Conservation (phyloP, 2,113 vertebrate genomes). For the Sebastes fasciatus region DNA sequence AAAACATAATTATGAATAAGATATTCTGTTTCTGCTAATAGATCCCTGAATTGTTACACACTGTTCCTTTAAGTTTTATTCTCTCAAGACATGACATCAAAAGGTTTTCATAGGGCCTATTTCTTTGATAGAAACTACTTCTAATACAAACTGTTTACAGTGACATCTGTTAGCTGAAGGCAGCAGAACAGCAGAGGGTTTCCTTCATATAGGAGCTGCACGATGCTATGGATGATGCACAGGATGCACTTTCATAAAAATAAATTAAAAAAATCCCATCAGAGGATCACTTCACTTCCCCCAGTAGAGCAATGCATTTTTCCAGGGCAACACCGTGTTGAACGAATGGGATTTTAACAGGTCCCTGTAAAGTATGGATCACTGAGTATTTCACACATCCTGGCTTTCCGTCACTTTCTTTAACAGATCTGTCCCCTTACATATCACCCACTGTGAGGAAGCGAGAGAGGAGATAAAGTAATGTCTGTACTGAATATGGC, state of each 20-base stretch:
- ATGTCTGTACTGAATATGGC: not conserved
- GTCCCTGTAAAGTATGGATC: conserved; percentile 50
- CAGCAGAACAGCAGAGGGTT: not conserved
- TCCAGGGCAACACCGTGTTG: conserved; percentile 13
- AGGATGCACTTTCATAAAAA: conserved; percentile 19
- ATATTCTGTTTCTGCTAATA: too few species aligned
- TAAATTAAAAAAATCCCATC: not conserved
- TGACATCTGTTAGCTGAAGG: not conserved
- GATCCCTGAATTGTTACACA: too few species aligned
- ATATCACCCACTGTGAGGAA: conserved; percentile 8
- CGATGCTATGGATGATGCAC: not conserved
- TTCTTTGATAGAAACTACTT: not conserved
- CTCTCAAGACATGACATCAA: too few species aligned
- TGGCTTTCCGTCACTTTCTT: conserved; percentile 26
- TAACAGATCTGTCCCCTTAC: conserved; percentile 59
- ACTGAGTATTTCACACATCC: conserved; percentile 60
- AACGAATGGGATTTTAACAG: conserved; percentile 58
- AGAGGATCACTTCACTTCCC: conserved; percentile 19
- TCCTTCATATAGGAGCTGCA: not conserved
- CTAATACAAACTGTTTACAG: not conserved
- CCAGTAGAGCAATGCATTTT: conserved; percentile 26
- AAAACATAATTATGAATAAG: too few species aligned
- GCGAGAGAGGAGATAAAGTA: not conserved
- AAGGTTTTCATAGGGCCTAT: too few species aligned
- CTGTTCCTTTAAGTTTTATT: too few species aligned